phyloP scores from a whole-genome alignment of 2,797 vertebrate genomes.

The Epinephelus coioides region DNA sequence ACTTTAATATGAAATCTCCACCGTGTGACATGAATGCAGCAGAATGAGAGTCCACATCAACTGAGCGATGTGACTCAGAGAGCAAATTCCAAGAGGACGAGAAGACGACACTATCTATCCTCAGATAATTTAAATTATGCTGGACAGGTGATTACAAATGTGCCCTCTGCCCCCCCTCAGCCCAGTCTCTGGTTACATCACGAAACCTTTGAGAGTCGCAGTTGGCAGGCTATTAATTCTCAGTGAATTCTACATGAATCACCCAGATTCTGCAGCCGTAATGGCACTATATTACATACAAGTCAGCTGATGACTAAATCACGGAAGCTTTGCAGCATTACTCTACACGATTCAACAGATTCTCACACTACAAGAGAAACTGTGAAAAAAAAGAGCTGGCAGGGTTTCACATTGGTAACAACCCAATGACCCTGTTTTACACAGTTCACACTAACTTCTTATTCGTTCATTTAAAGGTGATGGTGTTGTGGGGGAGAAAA shows the following conservation, averaged over 20 bases:
- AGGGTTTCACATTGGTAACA: conserved; percentile 15
- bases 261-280: conserved; percentile 2
- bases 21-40: too few species aligned
- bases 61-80: neutral
- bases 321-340: conserved; percentile 9
- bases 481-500: neutral
- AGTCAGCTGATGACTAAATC: conserved; percentile 34
- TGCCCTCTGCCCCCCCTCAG: neutral
- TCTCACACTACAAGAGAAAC: conserved; percentile 48
- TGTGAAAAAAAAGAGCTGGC: conserved; percentile 49
- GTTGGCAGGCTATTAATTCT: conserved; percentile 17
- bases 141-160: neutral
- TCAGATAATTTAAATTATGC: neutral
- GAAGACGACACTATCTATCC: neutral
- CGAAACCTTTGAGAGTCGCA: neutral
- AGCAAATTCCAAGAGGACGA: neutral
- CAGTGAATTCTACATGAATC: conserved; percentile 28
- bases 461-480: neutral
- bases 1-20: too few species aligned
- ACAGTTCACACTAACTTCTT: neutral
- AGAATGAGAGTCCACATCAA: neutral
- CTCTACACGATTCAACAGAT: conserved; percentile 39
- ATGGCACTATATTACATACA: conserved; percentile 4
- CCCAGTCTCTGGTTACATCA: conserved; percentile 11
- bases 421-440: conserved; percentile 22